phyloP scores from a whole-genome alignment of 2,113 vertebrate genomes.

The Triplophysa dalaica region DNA sequence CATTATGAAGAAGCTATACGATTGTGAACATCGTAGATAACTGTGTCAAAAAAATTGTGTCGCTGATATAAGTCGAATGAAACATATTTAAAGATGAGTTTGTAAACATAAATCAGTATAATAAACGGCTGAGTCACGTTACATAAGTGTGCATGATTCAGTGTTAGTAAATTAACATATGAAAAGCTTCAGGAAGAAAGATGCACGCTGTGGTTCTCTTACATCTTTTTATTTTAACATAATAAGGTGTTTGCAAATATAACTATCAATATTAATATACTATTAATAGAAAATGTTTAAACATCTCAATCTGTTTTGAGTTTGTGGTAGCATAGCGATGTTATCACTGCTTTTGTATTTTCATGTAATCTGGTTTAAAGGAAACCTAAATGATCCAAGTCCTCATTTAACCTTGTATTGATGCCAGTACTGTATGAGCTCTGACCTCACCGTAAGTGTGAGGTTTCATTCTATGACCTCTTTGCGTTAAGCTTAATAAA shows the following conservation, averaged over 20 bases:
- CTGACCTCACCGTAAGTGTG: constrained; percentile 44
- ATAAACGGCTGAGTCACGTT: constrained; percentile 9
- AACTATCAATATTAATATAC: constrained; percentile 6
- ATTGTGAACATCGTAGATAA: too few relatives aligned
- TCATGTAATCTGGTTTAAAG: constrained; percentile 58
- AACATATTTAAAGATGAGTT: not conserved
- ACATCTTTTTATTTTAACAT: not conserved
- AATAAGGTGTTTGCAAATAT: not conserved
- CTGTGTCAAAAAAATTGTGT: not conserved
- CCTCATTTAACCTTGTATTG: constrained; percentile 63
- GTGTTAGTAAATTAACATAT: constrained; percentile 3
- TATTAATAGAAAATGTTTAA: not conserved
- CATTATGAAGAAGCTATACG: too few relatives aligned
- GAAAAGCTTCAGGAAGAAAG: not conserved
- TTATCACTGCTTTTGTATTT: constrained; percentile 62
- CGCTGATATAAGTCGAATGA: not conserved
- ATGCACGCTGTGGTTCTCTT: not conserved
- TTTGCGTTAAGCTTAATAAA: constrained; percentile 40
- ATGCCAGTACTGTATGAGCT: constrained; percentile 55
- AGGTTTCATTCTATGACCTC: constrained; percentile 39
- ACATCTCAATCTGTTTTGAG: not conserved
- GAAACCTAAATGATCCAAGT: constrained; percentile 64
- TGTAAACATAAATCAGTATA: constrained; percentile 8
- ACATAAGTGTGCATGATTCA: not conserved
- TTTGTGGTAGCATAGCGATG: not conserved